A percentile compares a stretch with the other conserved stretches of the same genome.
These are phyloP conservation scores for Ctenopoma kingsleyae DNA, from an alignment of 2,797 vertebrate genomes.

Conservation along the genomic window DNA sequence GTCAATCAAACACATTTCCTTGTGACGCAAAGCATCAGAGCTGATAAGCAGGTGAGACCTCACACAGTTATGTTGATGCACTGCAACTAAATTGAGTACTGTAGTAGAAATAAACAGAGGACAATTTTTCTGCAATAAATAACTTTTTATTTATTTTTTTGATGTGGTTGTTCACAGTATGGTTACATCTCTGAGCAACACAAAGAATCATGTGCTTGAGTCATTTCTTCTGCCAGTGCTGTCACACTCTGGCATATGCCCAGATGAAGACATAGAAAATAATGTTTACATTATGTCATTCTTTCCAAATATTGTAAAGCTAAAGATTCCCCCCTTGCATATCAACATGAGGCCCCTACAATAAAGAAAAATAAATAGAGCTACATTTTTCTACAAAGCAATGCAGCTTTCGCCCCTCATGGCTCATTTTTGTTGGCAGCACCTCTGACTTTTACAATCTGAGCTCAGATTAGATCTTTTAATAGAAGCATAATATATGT, in stretches of 20 bases:
- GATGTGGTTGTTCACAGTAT: slow-evolving; percentile 1
- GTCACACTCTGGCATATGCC: neutral
- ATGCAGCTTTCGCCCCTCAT: neutral
- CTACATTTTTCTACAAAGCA: neutral
- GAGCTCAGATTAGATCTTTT: slow-evolving; percentile 1
- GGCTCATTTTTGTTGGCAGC: slow-evolving; percentile 22
- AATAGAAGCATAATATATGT: neutral
- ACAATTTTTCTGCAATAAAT: slow-evolving; percentile 8
- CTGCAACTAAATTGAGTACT: slow-evolving; percentile 25
- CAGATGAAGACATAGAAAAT: slow-evolving; percentile 15
- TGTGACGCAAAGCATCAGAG: slow-evolving; percentile 19
- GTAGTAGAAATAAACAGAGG: slow-evolving; percentile 30
- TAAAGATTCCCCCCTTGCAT: neutral
- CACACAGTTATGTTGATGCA: slow-evolving; percentile 59
- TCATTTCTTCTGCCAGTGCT: slow-evolving; percentile 16
- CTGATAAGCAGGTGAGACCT: slow-evolving; percentile 68
- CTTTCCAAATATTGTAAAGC: neutral
- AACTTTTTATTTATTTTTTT: neutral
- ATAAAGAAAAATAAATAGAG: slow-evolving; percentile 23
- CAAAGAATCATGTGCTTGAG: slow-evolving; percentile 9
- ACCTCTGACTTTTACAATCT: neutral
- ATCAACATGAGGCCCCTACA: slow-evolving; percentile 1
- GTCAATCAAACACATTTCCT: slow-evolving; percentile 46
- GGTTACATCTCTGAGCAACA: neutral
- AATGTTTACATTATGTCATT: slow-evolving; percentile 1